Percentiles rank a stretch among this genome's conserved stretches.
These are phyloP conservation scores for Xenopus borealis DNA, from an alignment of 2,113 vertebrate genomes.

Conservation along the genomic window DNA sequence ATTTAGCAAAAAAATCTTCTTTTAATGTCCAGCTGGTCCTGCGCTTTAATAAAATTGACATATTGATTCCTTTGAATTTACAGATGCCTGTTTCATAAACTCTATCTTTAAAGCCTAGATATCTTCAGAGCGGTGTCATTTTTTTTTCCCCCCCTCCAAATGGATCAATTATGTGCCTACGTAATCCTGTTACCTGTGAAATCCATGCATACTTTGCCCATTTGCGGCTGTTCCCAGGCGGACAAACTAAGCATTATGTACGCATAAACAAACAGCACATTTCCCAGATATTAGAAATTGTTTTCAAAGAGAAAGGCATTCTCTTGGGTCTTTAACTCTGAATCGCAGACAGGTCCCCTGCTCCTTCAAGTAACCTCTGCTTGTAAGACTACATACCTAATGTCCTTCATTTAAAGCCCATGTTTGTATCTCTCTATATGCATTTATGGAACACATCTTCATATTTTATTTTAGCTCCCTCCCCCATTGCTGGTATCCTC, in stretches of 20 bases:
- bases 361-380: constrained; percentile 59
- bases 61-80: constrained; percentile 99
- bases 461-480: no score
- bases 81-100: constrained; percentile 99
- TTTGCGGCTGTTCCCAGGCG: constrained; percentile 88
- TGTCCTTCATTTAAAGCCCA: no score
- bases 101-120: constrained; percentile 94
- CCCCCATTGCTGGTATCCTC: not conserved
- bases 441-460: no score
- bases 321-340: constrained; percentile 69
- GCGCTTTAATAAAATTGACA: constrained; percentile 99
- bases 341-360: constrained; percentile 44
- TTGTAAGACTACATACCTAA: constrained; percentile 34
- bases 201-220: constrained; percentile 97
- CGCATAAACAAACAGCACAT: constrained; percentile 90
- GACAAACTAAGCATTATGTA: constrained; percentile 90
- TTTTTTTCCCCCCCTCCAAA: constrained; percentile 73
- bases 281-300: constrained; percentile 89
- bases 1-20: constrained; percentile 70
- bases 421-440: not conserved
- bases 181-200: constrained; percentile 99
- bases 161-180: constrained; percentile 99
- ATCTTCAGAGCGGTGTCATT: constrained; percentile 96
- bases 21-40: constrained; percentile 96
- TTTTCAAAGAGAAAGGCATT: constrained; percentile 81